phyloP scores from a whole-genome alignment of 2,888 invertebrate genomes.

The Cylindroiulus punctatus region DNA sequence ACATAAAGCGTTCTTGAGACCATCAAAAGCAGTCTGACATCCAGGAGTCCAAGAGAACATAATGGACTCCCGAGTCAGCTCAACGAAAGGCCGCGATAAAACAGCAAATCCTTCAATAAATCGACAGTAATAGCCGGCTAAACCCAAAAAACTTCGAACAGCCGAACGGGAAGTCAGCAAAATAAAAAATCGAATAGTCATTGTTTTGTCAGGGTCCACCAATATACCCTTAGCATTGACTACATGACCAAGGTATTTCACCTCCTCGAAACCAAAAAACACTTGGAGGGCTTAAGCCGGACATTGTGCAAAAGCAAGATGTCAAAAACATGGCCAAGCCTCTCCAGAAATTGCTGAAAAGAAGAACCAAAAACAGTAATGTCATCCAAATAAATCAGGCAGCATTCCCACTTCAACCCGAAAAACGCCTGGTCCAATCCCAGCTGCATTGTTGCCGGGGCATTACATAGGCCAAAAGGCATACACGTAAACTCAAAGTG shows the following conservation, averaged over 20 bases:
- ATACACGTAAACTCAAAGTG: not conserved
- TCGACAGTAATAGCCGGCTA: conserved; percentile 43
- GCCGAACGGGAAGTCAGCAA: not conserved
- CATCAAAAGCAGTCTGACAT: not conserved
- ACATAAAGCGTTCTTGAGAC: not conserved
- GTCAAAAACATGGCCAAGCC: not conserved
- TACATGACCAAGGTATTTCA: conserved; percentile 51
- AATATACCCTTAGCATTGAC: not conserved
- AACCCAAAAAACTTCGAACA: conserved; percentile 42
- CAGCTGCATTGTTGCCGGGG: not conserved
- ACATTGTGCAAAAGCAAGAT: not conserved
- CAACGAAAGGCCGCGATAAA: not conserved
- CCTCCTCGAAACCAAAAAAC: not conserved
- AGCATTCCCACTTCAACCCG: not conserved
- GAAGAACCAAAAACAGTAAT: not conserved
- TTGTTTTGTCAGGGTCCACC: conserved; percentile 20
- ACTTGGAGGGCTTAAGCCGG: not conserved
- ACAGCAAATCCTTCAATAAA: conserved; percentile 14
- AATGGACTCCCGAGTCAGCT: not conserved
- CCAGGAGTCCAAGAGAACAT: not conserved
- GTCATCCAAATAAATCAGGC: not conserved
- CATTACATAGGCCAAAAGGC: conserved; percentile 10
- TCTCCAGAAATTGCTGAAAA: conserved; percentile 30
- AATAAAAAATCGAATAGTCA: not conserved
- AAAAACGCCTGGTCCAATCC: not conserved